Percentiles rank a stretch among this genome's conserved stretches.
These are phyloP conservation scores for Euura saliciscinereae DNA, from an alignment of 1,140 invertebrate species.

Conservation along the genomic window DNA sequence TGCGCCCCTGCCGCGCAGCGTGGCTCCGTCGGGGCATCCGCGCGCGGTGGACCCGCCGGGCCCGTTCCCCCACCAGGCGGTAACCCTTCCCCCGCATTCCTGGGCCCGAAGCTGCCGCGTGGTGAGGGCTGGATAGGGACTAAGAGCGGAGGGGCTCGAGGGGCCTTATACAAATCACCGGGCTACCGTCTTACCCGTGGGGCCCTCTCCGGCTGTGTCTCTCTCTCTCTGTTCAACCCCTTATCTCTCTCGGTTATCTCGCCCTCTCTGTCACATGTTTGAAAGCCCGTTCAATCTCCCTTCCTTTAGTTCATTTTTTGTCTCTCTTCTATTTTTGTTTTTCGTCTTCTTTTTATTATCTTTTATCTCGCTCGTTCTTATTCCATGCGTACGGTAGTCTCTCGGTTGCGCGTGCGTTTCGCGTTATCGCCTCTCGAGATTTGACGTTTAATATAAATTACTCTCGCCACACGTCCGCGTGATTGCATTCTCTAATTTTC, in stretches of 20 bases:
- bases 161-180: slow-evolving; percentile 55
- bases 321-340: slow-evolving; percentile 10
- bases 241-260: slow-evolving; percentile 18
- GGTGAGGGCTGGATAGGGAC: slow-evolving; percentile 27
- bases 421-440: slow-evolving; percentile 14
- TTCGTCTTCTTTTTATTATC: slow-evolving; percentile 7
- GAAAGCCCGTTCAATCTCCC: slow-evolving; percentile 4
- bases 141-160: slow-evolving; percentile 49
- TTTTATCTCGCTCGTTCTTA: slow-evolving; percentile 5
- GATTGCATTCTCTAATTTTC: neutral
- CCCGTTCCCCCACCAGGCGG: slow-evolving; percentile 28
- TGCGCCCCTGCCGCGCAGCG: slow-evolving; percentile 13
- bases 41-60: slow-evolving; percentile 21
- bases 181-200: slow-evolving; percentile 51
- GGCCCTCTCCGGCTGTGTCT: slow-evolving; percentile 33
- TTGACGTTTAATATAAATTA: neutral
- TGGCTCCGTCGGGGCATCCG: slow-evolving; percentile 19
- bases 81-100: slow-evolving; percentile 25
- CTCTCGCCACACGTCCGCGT: neutral
- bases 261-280: slow-evolving; percentile 12
- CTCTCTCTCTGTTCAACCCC: slow-evolving; percentile 1
- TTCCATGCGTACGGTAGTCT: neutral
- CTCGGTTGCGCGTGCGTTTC: slow-evolving; percentile 10
- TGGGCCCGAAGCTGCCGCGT: slow-evolving; percentile 26
- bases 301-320: neutral